Evolutionary conservation across 2,797 vertebrate genomes (phyloP), one percentile per base, ranked within the genome.

Genomic region (Syngnathus acus): DNA sequence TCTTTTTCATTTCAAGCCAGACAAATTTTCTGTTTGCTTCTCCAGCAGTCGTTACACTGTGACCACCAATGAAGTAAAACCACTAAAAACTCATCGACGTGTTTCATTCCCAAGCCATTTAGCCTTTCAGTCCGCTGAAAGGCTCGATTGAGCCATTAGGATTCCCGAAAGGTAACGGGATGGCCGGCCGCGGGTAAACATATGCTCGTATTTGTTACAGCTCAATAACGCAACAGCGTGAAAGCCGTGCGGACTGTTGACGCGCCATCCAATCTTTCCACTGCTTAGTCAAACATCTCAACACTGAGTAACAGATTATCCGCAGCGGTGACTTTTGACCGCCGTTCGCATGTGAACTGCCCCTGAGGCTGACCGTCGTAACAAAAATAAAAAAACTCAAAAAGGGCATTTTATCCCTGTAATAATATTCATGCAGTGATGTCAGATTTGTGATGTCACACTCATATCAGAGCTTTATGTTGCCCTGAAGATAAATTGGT

Each of bases 31-130:
- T n/a, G 21, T 21, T 8, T 8, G 50, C n/a, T 21, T 21, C 50
- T 21, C 14, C 13, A 3, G 2, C 3, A 50, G 48, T 9, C 48
- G 2, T 50, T n/a, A 10, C 9, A 10, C 50, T 10, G 4, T 10
- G n/a, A 53, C n/a, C 21, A 9, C 50, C 10, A 13, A 55, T 32
- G 23, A 55, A 55, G 53, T 13, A 26, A 26, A 55, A 55, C 53
- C 23, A 5, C 10, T 5, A 84, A 77, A 82, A 80, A 78, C 68
- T 73, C 67, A 72, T 62, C 78, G 77, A 73, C 76, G 53, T 76
- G 53, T 76, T 61, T 61, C 37, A n/a, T 39, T 61, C n/a, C 9
- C 67, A 65, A 58, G 65, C 43, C 45, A 48, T 75, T 73, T 40
- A 58, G 48, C 71, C 48, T 67, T 57, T 72, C 54, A 65, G 32